Evolutionary conservation across 2,113 vertebrate species (phyloP), one percentile per base, ranked within the genome.

Genomic region (Esox niger): DNA sequence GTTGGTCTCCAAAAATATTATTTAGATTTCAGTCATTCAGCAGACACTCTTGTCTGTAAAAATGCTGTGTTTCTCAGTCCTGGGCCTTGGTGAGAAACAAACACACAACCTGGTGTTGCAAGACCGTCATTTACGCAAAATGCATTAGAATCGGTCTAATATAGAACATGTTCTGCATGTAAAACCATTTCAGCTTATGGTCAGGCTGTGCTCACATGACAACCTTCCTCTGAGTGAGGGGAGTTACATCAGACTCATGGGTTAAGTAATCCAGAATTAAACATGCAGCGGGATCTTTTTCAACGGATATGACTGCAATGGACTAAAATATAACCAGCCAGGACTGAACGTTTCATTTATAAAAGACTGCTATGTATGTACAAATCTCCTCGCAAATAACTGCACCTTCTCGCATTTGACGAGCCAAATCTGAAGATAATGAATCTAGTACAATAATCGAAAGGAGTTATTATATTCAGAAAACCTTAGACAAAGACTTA

Each of bases 401-500:
- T 4, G 3, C 11, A 23, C 54, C 23, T 57, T 23, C 21, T 27
- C n/a, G 21, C 8, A 35, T n/a, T 23, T 35, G 25, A 31, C 10
- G 9, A 23, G 17, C 6, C 17, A 33, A 33, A 61, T 23, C 59
- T 25, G 32, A 35, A 61, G 4, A 26, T 31, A 33, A 15, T 25
- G 54, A 55, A 2, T 32, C 65, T 35, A 17, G 29, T 17, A 7
- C 31, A 4, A 55, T 30, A 55, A 4, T 25, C 11, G 33, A 64
- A 2, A 47, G 35, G 38, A 55, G n/a, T 26, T 56, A 17, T 11
- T 13, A 54, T 23, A 43, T n/a, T 31, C 27, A 3, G 11, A 47
- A 20, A 20, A n/a, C 10, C 46, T 52, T 25, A 43, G 43, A 71
- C 47, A n/a, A n/a, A 43, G 17, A 15, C 83, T 80, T 77, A 98